Base-by-base conservation (phyloP, 1,140 invertebrate species). In the Conus betulinus region DNA sequence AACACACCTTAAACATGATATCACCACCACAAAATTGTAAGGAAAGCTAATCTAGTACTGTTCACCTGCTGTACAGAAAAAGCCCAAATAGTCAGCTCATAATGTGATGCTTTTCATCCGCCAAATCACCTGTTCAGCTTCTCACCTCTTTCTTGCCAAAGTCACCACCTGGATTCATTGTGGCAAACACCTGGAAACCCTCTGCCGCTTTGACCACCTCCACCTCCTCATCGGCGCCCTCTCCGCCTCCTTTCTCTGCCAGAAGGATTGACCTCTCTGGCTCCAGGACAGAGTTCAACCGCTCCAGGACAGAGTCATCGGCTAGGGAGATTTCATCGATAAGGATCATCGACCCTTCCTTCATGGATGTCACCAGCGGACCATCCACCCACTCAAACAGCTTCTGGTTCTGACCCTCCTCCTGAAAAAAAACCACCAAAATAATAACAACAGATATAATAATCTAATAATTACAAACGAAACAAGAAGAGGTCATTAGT, bases 161-260 rank as follows among this genome's bases (percentile, higher is more conserved):
- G 96, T 99, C 99, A 15, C 99, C 99, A 25, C 99, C 99, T 39
- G 99, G 99, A 96, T 99, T 99, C 99, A 99, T 99, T 0, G 99
- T 99, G 11, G 98, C 98, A 87, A 99, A 97, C 92, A 99, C 98
- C 90, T 98, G 97, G 94, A 99, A 99, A 17, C 97, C 96, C 20
- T 97, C 92, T 89, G 97, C 93, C 0, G 99, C 99, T 84, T 96
- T 93, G 60, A 96, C 92, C 83, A 90, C 88, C 86, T 95, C 94
- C 25, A 92, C 90, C 86, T 95, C 94, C 25, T 91, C 90, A 27
- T 93, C 91, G 87, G 90, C 90, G 17, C 91, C 93, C 88, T 93
- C 92, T 7, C 92, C 92, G 10, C 91, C 92, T 20, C 95, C 94
- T 91, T 98, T 98, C 95, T 99, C 99, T 23, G 98, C 97, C 55